Percentiles rank a stretch among this genome's conserved stretches.
Evolutionary conservation across 1,140 invertebrate species (phyloP).

Genomic region (Homalodisca vitripennis): DNA sequence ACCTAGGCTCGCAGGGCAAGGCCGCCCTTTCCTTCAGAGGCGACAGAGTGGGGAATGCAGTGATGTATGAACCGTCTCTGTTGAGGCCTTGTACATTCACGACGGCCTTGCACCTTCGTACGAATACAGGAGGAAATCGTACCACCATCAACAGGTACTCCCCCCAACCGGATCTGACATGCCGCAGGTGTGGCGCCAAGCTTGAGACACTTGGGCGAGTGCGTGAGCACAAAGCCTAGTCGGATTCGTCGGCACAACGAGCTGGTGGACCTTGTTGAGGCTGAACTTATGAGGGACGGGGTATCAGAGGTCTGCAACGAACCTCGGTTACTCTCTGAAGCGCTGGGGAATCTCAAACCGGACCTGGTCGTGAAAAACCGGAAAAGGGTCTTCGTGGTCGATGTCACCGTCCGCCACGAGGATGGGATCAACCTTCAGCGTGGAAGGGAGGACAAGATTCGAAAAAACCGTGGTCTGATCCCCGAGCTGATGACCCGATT

Average conservation of each 20-base stretch:
- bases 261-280: slow-evolving; percentile 25
- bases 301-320: not conserved
- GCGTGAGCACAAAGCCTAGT: slow-evolving; percentile 22
- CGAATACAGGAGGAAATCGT: slow-evolving; percentile 1
- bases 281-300: not conserved
- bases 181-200: slow-evolving; percentile 23
- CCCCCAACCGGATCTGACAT: not conserved
- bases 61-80: slow-evolving; percentile 13
- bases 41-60: slow-evolving; percentile 21
- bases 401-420: slow-evolving; percentile 16
- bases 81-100: slow-evolving; percentile 13
- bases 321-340: slow-evolving; percentile 12
- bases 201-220: slow-evolving; percentile 36
- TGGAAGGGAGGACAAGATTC: slow-evolving; percentile 12
- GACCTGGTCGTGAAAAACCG: not conserved
- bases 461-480: slow-evolving; percentile 2
- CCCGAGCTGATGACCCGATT: not conserved
- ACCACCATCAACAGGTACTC: not conserved
- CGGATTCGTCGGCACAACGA: slow-evolving; percentile 38
- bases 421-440: not conserved
- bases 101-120: slow-evolving; percentile 11
- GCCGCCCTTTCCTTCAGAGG: slow-evolving; percentile 3
- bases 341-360: rapidly evolving
- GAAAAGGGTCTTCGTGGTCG: no score
- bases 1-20: not conserved